Evolutionary conservation across 2,888 invertebrate species (phyloP).

Genomic region (Romanomermis culicivorax): DNA sequence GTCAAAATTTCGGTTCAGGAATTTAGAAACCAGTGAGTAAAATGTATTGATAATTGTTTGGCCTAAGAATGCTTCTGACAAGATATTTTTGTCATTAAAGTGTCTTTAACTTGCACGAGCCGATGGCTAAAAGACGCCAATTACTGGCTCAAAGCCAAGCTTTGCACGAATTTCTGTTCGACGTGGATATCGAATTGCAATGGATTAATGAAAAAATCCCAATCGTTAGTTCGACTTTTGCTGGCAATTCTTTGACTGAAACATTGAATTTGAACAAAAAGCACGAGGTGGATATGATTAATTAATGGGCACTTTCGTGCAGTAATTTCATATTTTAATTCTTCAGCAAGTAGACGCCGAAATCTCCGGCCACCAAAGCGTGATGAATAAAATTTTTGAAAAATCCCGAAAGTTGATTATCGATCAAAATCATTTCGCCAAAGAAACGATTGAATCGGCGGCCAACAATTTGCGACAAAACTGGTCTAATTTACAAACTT

Average conservation of each 20-base stretch:
- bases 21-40: constrained; percentile 45
- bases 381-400: constrained; percentile 53
- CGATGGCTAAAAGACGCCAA: constrained; percentile 47
- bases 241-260: constrained; percentile 67
- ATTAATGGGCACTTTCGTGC: background rate
- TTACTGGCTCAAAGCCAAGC: constrained; percentile 68
- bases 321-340: constrained; percentile 6
- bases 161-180: constrained; percentile 77
- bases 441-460: constrained; percentile 50
- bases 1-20: constrained; percentile 55
- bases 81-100: too few relatives aligned
- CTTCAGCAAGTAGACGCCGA: constrained; percentile 63
- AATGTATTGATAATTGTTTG: too few relatives aligned
- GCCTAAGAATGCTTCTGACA: too few relatives aligned
- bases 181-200: constrained; percentile 69
- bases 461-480: constrained; percentile 45
- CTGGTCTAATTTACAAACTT: constrained; percentile 33
- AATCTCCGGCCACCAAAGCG: constrained; percentile 59
- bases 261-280: constrained; percentile 77
- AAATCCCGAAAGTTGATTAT: constrained; percentile 42
- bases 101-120: constrained; percentile 52
- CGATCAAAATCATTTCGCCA: constrained; percentile 55
- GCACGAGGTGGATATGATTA: constrained; percentile 39
- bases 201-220: constrained; percentile 81
- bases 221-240: constrained; percentile 45